A percentile compares a stretch with the other conserved stretches of the same genome.
Conservation (phyloP, 2,888 invertebrate species). For the Schizotus pectinicornis region DNA sequence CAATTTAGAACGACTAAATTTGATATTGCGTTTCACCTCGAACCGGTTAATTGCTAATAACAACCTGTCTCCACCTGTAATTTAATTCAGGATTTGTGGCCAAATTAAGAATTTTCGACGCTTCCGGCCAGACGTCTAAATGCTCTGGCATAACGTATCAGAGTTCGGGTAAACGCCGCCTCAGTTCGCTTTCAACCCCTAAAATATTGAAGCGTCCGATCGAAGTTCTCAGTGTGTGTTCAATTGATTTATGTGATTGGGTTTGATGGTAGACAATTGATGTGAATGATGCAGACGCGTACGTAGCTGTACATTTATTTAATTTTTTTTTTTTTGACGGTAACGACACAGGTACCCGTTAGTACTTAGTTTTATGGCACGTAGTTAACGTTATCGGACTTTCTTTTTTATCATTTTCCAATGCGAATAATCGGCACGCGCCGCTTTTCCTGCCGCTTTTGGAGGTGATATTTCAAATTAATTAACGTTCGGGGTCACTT, state of each 20-base stretch:
- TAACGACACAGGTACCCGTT: not conserved
- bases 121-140: no score
- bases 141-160: not conserved
- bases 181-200: not conserved
- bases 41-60: no score
- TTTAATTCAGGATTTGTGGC: no score
- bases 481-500: not conserved
- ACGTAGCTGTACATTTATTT: slow-evolving; percentile 1
- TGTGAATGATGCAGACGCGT: slow-evolving; percentile 3
- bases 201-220: slow-evolving; percentile 1
- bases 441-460: not conserved
- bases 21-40: no score
- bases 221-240: not conserved
- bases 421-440: not conserved
- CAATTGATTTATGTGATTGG: slow-evolving; percentile 5
- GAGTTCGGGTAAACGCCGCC: not conserved
- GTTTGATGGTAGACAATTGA: slow-evolving; percentile 3
- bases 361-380: no score
- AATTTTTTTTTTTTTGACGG: not conserved
- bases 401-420: not conserved
- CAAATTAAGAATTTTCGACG: no score
- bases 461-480: not conserved
- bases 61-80: no score
- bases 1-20: no score
- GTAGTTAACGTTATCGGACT: no score